Evolutionary conservation across 1,140 invertebrate genomes (phyloP).

Genomic region (Akabosia matsudoensis): DNA sequence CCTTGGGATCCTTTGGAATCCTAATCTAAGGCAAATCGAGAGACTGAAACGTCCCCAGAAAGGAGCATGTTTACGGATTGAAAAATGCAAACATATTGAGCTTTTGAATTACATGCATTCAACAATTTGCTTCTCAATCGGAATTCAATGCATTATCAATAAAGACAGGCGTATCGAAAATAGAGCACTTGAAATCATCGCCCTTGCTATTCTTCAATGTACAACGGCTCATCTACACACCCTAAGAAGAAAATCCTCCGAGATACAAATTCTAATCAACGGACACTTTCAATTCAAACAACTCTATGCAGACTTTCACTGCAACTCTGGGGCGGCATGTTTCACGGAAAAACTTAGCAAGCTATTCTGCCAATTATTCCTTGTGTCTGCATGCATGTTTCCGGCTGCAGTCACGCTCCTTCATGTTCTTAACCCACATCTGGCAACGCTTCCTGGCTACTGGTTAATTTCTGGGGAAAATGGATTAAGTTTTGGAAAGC

Average conservation of each 20-base stretch:
- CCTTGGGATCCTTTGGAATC: background rate
- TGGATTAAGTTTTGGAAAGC: background rate
- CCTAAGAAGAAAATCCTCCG: background rate
- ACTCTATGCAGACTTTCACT: background rate
- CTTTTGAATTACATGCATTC: background rate
- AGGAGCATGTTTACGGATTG: background rate
- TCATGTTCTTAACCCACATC: background rate
- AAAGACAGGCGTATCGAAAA: background rate
- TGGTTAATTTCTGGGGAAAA: background rate
- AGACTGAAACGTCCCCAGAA: background rate
- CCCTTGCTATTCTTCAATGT: background rate
- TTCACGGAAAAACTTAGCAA: background rate
- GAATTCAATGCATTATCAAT: background rate
- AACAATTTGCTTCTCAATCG: background rate
- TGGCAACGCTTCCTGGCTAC: background rate
- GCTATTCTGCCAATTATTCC: background rate
- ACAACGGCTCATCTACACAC: background rate
- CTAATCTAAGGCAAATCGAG: background rate
- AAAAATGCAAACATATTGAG: background rate
- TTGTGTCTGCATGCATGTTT: background rate
- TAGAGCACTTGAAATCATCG: background rate
- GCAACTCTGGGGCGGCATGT: background rate
- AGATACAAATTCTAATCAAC: background rate
- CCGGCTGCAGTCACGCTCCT: background rate
- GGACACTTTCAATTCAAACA: background rate